These are phyloP conservation scores for Casuarius casuarius DNA, from an alignment of 2,113 vertebrate species.

Conservation along the genomic window DNA sequence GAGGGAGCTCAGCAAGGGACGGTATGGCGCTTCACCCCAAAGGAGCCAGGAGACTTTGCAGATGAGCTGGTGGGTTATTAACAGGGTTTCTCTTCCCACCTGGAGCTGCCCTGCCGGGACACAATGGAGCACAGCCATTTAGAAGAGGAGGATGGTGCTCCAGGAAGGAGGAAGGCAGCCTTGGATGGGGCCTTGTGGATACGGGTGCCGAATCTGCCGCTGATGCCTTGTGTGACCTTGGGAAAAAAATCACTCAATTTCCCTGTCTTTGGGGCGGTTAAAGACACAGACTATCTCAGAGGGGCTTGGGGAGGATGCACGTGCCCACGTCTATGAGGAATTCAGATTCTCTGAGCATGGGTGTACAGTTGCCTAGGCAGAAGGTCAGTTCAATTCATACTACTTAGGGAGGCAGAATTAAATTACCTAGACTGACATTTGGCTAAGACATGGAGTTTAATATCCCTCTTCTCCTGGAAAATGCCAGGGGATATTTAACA, in stretches of 20 bases:
- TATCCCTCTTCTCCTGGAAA: constrained; percentile 60
- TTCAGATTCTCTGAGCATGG: not conserved
- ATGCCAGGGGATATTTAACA: constrained; percentile 63
- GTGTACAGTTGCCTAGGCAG: constrained; percentile 51
- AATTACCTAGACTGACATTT: constrained; percentile 70
- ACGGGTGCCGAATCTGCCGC: not conserved
- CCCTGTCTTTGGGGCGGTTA: rapidly evolving
- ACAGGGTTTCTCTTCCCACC: not conserved
- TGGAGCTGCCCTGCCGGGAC: not conserved
- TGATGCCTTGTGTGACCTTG: not conserved
- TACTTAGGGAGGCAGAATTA: constrained; percentile 66
- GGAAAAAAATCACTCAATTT: not conserved
- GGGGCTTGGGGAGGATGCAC: not conserved
- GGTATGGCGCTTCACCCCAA: not conserved
- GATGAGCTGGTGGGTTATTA: not conserved
- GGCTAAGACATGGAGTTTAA: constrained; percentile 69
- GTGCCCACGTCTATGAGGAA: not conserved
- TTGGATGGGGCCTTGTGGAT: not conserved
- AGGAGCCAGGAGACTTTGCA: not conserved
- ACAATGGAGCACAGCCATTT: not conserved
- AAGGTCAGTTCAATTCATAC: constrained; percentile 72
- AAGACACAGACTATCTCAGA: not conserved
- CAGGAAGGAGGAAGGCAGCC: not conserved
- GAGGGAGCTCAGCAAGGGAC: not conserved
- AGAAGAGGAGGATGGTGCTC: not conserved